Percentiles rank a stretch among this genome's conserved stretches.
Conservation (phyloP, 2,797 vertebrate species). For the Sitta carolinensis region DNA sequence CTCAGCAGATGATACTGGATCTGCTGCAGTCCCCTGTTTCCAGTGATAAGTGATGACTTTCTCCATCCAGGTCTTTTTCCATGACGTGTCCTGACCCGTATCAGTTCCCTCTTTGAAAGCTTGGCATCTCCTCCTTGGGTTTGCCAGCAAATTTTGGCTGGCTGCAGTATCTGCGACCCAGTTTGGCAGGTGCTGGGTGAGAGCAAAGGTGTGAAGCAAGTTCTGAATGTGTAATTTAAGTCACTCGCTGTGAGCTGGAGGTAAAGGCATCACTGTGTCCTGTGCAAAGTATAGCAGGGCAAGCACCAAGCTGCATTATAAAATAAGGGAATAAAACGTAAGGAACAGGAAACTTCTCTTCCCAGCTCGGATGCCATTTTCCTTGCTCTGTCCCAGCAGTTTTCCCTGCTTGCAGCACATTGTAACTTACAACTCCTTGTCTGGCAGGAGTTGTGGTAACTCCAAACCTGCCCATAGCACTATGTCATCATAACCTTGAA, state of each 20-base stretch:
- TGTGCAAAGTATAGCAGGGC: neutral
- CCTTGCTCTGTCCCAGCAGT: neutral
- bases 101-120: neutral
- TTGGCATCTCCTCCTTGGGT: neutral
- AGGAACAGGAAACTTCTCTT: neutral
- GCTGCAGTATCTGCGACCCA: neutral
- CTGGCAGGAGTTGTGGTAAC: neutral
- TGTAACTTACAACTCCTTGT: neutral
- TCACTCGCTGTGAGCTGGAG: rapidly evolving
- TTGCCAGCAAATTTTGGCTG: neutral
- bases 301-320: neutral
- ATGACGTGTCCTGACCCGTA: neutral
- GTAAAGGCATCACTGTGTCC: neutral
- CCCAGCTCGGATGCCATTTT: neutral
- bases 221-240: neutral
- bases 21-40: neutral
- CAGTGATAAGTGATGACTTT: neutral
- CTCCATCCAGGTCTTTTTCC: neutral
- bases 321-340: neutral
- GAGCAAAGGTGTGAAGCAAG: neutral
- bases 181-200: neutral
- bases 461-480: neutral
- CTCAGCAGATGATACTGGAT: neutral
- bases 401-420: neutral
- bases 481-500: slow-evolving; percentile 40